Evolutionary conservation across 53 echinoderm and acorn worm genomes (phyloP).

Genomic region (Astropecten irregularis): DNA sequence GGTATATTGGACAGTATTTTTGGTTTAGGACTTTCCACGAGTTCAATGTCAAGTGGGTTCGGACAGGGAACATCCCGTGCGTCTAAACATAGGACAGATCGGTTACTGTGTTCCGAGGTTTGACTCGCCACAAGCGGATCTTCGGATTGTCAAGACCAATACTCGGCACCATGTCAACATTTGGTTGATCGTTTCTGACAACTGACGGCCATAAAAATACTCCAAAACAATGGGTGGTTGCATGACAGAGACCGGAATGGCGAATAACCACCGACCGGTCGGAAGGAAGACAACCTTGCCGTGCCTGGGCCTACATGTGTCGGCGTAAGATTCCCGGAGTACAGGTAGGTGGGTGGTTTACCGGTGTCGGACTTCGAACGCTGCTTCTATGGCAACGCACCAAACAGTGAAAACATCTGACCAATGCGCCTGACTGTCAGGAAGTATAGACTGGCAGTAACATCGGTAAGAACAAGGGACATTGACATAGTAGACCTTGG

Average conservation of each 20-base stretch:
- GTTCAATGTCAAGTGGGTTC: constrained; percentile 1
- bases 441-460: too few species aligned
- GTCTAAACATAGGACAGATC: constrained; percentile 2
- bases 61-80: constrained; percentile 3
- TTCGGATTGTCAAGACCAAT: background rate
- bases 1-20: background rate
- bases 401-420: too few species aligned
- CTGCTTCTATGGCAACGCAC: background rate
- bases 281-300: too few species aligned
- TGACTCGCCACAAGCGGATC: background rate
- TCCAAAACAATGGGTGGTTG: background rate
- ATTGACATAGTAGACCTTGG: too few species aligned
- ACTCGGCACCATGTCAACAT: background rate
- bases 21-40: too few species aligned
- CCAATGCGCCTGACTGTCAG: too few species aligned
- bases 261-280: too few species aligned
- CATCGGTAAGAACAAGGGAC: too few species aligned
- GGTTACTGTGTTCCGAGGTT: background rate
- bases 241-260: too few species aligned
- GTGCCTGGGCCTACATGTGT: too few species aligned
- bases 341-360: background rate
- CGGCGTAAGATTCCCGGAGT: background rate
- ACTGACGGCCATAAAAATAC: background rate
- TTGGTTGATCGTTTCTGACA: background rate
- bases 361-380: background rate